Evolutionary conservation across 2,888 invertebrate species (phyloP).

Genomic region (Pecten maximus): DNA sequence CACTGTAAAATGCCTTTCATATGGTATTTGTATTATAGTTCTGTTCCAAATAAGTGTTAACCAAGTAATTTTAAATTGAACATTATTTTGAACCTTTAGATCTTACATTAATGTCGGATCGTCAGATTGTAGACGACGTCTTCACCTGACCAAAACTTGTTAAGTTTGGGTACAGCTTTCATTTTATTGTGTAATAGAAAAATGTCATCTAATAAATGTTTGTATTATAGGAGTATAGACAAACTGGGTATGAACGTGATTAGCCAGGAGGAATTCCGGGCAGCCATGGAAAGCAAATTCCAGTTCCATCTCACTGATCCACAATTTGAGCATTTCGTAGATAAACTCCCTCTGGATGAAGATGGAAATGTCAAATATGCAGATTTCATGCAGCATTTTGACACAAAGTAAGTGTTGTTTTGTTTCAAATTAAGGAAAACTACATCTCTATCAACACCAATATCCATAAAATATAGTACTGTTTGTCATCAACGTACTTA

Average conservation of each 20-base stretch:
- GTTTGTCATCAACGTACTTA: too few species aligned
- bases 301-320: constrained; percentile 78
- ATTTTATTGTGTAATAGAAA: not conserved
- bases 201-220: not conserved
- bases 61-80: too few species aligned
- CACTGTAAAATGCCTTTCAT: too few species aligned
- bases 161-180: too few species aligned
- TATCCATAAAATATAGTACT: too few species aligned
- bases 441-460: too few species aligned
- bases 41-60: too few species aligned
- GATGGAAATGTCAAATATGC: constrained; percentile 81
- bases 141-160: too few species aligned
- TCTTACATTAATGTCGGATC: too few species aligned
- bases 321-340: constrained; percentile 79
- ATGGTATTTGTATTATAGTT: too few species aligned
- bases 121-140: too few species aligned
- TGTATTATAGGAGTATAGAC: constrained; percentile 79
- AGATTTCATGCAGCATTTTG: constrained; percentile 82
- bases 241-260: constrained; percentile 77
- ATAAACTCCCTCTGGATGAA: constrained; percentile 79
- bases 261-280: constrained; percentile 81
- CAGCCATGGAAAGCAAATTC: constrained; percentile 81
- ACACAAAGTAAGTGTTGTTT: constrained; percentile 76
- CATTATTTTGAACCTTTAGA: too few species aligned
- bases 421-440: not conserved